A percentile compares a stretch with the other conserved stretches of the same genome.
phyloP scores from a whole-genome alignment of 2,797 vertebrate species.

The Pempheris klunzingeri region DNA sequence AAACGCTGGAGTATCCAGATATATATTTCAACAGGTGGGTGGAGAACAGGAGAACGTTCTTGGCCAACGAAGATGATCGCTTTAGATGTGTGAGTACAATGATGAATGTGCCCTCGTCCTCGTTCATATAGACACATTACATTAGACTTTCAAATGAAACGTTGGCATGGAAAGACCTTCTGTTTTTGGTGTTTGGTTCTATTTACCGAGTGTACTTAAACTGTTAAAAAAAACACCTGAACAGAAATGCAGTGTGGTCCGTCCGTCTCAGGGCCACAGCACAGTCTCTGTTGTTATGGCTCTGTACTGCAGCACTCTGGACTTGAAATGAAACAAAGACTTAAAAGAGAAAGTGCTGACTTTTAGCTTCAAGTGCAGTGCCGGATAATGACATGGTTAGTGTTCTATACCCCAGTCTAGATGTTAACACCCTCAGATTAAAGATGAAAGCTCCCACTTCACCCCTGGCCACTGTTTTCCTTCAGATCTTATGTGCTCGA shows the following conservation, averaged over 20 bases:
- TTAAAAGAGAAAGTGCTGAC: constrained; percentile 6
- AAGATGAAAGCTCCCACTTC: constrained; percentile 15
- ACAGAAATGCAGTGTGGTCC: not conserved
- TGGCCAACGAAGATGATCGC: not conserved
- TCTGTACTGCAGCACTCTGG: not conserved
- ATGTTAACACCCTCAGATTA: constrained; percentile 14
- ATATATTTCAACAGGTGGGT: too few relatives aligned
- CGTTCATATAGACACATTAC: not conserved
- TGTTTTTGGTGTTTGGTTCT: not conserved
- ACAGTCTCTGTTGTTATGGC: not conserved
- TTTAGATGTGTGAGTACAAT: not conserved
- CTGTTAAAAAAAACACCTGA: too few relatives aligned
- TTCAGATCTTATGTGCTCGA: not conserved
- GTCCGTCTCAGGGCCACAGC: not conserved
- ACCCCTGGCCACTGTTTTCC: not conserved
- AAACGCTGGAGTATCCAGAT: not conserved
- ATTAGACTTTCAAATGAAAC: not conserved
- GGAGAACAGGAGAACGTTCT: not conserved
- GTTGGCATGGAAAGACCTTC: not conserved
- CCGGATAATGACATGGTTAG: constrained; percentile 6
- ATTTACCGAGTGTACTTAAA: not conserved
- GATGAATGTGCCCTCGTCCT: too few relatives aligned
- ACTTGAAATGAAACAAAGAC: not conserved
- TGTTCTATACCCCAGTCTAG: not conserved
- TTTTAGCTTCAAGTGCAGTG: not conserved